These are phyloP conservation scores for Sinocyclocheilus anshuiensis DNA, from an alignment of 2,113 vertebrate species.

Conservation along the genomic window DNA sequence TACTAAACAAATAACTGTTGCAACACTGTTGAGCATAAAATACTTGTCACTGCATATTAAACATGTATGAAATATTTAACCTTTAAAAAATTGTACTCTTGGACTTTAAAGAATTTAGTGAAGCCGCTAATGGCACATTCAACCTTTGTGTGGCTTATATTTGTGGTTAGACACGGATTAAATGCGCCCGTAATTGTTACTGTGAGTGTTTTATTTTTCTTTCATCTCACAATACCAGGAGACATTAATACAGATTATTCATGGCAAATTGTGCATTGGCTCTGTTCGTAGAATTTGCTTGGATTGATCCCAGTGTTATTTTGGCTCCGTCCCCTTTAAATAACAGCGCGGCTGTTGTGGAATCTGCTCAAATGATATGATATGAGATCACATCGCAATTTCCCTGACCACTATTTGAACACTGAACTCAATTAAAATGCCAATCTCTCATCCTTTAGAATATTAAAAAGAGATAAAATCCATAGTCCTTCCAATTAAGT, in stretches of 20 bases:
- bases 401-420: neutral
- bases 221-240: neutral
- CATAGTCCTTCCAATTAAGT: constrained; percentile 18
- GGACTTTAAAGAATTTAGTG: neutral
- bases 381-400: constrained; percentile 11
- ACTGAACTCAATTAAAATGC: constrained; percentile 44
- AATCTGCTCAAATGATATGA: constrained; percentile 10
- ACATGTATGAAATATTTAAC: neutral
- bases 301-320: constrained; percentile 20
- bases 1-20: neutral
- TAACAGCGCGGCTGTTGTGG: constrained; percentile 14
- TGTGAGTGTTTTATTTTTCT: neutral
- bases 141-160: neutral
- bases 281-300: constrained; percentile 17
- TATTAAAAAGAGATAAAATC: constrained; percentile 43
- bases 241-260: constrained; percentile 15
- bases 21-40: neutral
- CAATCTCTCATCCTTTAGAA: constrained; percentile 40
- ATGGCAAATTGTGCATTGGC: constrained; percentile 23
- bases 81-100: neutral
- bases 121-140: neutral
- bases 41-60: neutral
- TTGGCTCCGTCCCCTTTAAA: constrained; percentile 32
- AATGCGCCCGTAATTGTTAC: neutral
- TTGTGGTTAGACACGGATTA: neutral